Base-by-base conservation (phyloP, 2,888 invertebrate species). In the Patella pellucida region DNA sequence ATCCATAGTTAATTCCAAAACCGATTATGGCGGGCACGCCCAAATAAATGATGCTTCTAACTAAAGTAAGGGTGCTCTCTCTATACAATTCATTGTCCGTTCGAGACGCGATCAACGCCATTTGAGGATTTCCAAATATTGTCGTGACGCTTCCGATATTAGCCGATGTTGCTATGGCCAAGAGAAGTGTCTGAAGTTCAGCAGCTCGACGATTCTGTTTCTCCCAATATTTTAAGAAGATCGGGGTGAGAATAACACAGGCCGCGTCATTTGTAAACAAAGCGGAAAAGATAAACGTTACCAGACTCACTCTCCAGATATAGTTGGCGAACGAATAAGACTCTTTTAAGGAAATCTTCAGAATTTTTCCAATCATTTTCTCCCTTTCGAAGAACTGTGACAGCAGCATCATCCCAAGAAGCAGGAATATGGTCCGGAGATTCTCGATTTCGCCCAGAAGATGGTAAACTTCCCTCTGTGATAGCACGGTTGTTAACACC, bases 261-360 rank as follows among this genome's bases (percentile, higher is more conserved):
- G 77, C 71, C 51, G 79, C 81, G 68, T 84, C 84, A 56, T 79
- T 82, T 16, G 84, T 83, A 72, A 84, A 84, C 15, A 84, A 69
- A 5, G 82, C 81, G 4, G 83, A 76, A 12, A 82, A 62, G 5
- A 83, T 12, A 51, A 79, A 83, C 9, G 77, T 71, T 41, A 81
- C 62, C 15, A 77, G 27, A 54, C 72, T 76, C 11, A 84, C 73
- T 52, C 82, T 72, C 77, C 76, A 77, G 11, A 83, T 56, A 70
- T 82, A 84, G 23, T 71, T 73, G 7, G 56, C 54, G 68, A 84
- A 81, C 15, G 75, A 54, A 15, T 76, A 72, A 50, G 76, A 50
- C 2, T 76, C 41, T 68, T 74, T 78, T 27, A 84, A 73, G 14
- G 82, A 2, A 41, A 72, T 52, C 12, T 76, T 76, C 27, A 84